These are phyloP conservation scores for Homalodisca vitripennis DNA, from an alignment of 1,140 invertebrate genomes.

Conservation along the genomic window DNA sequence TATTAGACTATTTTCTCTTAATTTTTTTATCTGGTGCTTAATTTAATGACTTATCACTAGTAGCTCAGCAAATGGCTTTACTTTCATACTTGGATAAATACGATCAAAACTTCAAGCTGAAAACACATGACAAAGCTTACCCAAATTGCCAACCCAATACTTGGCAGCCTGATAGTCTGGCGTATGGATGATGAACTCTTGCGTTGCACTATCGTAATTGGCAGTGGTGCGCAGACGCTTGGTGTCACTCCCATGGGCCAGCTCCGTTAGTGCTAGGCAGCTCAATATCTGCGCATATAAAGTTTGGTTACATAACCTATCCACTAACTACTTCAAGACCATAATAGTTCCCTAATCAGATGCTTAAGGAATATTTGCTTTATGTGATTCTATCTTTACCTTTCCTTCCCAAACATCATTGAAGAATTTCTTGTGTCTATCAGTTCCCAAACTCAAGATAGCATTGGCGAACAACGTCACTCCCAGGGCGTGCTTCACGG, in stretches of 20 bases:
- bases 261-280: slow-evolving; percentile 87
- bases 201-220: slow-evolving; percentile 73
- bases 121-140: slow-evolving; percentile 49
- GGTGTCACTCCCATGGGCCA: slow-evolving; percentile 91
- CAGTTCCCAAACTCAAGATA: slow-evolving; percentile 69
- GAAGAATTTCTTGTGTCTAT: slow-evolving; percentile 69
- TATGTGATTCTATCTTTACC: slow-evolving; percentile 51
- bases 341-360: no score
- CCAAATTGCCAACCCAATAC: slow-evolving; percentile 90
- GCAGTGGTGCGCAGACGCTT: slow-evolving; percentile 87
- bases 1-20: no score
- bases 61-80: no score
- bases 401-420: slow-evolving; percentile 67
- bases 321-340: no score
- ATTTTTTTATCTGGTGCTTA: no score
- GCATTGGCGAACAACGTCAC: slow-evolving; percentile 68
- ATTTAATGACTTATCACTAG: no score
- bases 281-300: slow-evolving; percentile 53
- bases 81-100: no score
- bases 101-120: no score
- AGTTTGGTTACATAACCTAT: no score
- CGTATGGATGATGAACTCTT: slow-evolving; percentile 86
- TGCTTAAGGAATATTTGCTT: no score
- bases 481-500: slow-evolving; percentile 65
- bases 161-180: slow-evolving; percentile 93